Evolutionary conservation across 2,888 invertebrate genomes (phyloP).

Genomic region (Acronicta psi): DNA sequence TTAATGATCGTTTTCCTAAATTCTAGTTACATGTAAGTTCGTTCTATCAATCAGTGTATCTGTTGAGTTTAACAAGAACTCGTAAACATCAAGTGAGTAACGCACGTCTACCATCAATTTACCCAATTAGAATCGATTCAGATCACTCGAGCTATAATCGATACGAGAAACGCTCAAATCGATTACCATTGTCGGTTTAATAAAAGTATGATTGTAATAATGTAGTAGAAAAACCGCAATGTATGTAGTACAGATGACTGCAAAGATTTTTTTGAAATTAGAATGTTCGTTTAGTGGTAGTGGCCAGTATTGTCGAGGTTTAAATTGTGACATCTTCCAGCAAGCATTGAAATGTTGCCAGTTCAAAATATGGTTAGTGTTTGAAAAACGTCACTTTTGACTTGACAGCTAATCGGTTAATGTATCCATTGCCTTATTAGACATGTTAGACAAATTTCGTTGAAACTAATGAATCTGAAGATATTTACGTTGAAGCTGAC

Average conservation of each 20-base stretch:
- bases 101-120: slow-evolving; percentile 75
- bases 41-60: slow-evolving; percentile 68
- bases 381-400: slow-evolving; percentile 42
- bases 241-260: not conserved
- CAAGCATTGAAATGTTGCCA: slow-evolving; percentile 52
- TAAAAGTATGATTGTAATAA: not conserved
- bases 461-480: slow-evolving; percentile 18
- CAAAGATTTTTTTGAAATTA: not conserved
- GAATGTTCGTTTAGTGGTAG: slow-evolving; percentile 19
- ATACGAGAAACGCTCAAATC: not conserved
- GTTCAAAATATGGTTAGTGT: slow-evolving; percentile 52
- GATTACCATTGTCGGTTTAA: slow-evolving; percentile 18
- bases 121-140: slow-evolving; percentile 80
- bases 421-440: slow-evolving; percentile 34
- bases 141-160: slow-evolving; percentile 39
- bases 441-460: slow-evolving; percentile 38
- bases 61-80: slow-evolving; percentile 64
- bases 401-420: slow-evolving; percentile 47
- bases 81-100: slow-evolving; percentile 73
- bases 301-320: slow-evolving; percentile 57
- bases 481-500: not conserved
- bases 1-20: slow-evolving; percentile 62
- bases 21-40: slow-evolving; percentile 58
- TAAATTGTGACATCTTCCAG: slow-evolving; percentile 74
- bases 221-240: slow-evolving; percentile 9